Evolutionary conservation across 2,113 vertebrate species (phyloP).

Genomic region (Mesoclemmys tuberculata): DNA sequence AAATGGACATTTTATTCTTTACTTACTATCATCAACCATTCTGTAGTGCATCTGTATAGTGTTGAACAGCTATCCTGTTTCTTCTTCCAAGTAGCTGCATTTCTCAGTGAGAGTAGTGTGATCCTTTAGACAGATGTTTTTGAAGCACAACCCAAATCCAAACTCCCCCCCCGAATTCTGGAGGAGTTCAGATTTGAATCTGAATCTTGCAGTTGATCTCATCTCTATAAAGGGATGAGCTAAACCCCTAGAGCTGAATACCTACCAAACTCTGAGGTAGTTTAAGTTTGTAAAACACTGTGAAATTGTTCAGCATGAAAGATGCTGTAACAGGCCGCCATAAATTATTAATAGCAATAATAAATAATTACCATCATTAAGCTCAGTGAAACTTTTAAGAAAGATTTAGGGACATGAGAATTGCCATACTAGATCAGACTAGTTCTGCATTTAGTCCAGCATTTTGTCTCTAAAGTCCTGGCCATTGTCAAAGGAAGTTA

Average conservation of each 20-base stretch:
- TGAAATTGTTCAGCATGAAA: not conserved
- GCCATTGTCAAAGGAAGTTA: not conserved
- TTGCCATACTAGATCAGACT: not conserved
- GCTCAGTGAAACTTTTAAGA: not conserved
- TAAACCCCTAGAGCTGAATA: not conserved
- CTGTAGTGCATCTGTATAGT: not conserved
- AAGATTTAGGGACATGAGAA: not conserved
- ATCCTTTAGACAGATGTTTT: not conserved
- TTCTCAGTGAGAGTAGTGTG: not conserved
- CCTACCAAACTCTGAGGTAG: not conserved
- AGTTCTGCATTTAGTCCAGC: not conserved
- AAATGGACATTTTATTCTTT: not conserved
- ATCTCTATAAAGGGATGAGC: not conserved
- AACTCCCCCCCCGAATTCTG: not conserved
- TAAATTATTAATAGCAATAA: not conserved
- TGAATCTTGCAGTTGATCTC: not conserved
- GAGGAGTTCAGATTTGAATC: not conserved
- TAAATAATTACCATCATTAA: not conserved
- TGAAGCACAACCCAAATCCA: not conserved
- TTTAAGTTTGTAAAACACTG: not conserved
- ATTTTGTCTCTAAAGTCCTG: not conserved
- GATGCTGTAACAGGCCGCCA: not conserved
- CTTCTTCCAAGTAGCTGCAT: slow-evolving; percentile 9
- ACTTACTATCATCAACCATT: slow-evolving; percentile 40
- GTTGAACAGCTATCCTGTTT: not conserved